phyloP scores from a whole-genome alignment of 2,888 invertebrate genomes.

The Chymomyza amoena region DNA sequence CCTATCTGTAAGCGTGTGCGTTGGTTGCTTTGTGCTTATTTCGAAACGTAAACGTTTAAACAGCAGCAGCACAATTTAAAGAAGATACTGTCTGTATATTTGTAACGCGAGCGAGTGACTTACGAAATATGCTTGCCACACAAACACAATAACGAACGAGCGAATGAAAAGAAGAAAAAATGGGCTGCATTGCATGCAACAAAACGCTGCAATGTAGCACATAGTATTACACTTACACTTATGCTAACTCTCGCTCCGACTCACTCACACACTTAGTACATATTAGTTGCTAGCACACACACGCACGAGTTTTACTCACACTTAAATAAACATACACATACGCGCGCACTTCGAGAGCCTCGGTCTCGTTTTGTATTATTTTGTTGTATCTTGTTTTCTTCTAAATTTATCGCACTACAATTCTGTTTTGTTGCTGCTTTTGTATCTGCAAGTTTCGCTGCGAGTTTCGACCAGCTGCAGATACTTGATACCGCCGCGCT shows the following conservation, averaged over 20 bases:
- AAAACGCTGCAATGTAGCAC: not conserved
- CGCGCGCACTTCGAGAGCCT: slow-evolving; percentile 14
- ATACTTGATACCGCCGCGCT: not conserved
- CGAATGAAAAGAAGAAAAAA: not conserved
- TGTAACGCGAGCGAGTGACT: slow-evolving; percentile 23
- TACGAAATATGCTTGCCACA: slow-evolving; percentile 50
- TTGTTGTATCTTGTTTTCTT: slow-evolving; percentile 41
- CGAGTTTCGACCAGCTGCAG: not conserved
- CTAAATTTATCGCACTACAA: slow-evolving; percentile 46
- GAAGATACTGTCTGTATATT: slow-evolving; percentile 40
- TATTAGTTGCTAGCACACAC: slow-evolving; percentile 53
- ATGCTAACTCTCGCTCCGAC: slow-evolving; percentile 35
- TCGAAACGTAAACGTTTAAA: slow-evolving; percentile 44
- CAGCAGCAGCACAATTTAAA: slow-evolving; percentile 32
- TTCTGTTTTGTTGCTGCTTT: slow-evolving; percentile 21
- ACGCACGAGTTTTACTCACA: slow-evolving; percentile 39
- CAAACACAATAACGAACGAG: slow-evolving; percentile 40
- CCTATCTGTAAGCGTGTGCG: slow-evolving; percentile 21
- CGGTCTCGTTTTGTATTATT: slow-evolving; percentile 8
- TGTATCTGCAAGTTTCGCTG: not conserved
- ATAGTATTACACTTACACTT: slow-evolving; percentile 22
- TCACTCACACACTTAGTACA: slow-evolving; percentile 43
- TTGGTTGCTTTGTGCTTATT: slow-evolving; percentile 38
- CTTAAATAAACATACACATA: slow-evolving; percentile 4
- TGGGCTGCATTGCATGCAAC: not conserved